Conservation (phyloP, 1,140 invertebrate species). For the Bombus cullumanus region DNA sequence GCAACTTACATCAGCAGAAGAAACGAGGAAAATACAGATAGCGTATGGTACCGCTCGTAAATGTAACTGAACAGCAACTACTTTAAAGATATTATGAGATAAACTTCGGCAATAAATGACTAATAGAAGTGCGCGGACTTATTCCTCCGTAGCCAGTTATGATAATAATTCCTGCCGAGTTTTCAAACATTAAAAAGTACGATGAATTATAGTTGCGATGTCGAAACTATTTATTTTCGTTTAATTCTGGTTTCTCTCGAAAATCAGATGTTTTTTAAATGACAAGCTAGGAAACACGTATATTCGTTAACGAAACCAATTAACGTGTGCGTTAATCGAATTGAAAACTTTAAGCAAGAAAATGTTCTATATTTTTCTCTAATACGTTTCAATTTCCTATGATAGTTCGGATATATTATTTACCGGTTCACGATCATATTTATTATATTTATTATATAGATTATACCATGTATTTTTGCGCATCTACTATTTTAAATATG, state of each 20-base stretch:
- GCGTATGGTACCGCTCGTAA: background rate
- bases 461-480: no score
- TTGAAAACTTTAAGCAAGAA: background rate
- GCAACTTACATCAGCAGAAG: background rate
- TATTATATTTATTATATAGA: no score
- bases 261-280: background rate
- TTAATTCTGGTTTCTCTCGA: background rate
- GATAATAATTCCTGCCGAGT: background rate
- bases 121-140: background rate
- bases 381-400: background rate
- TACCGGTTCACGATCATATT: no score
- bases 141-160: background rate
- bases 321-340: background rate
- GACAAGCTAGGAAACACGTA: background rate
- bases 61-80: background rate
- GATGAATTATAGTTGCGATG: background rate
- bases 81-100: conserved; percentile 24
- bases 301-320: background rate
- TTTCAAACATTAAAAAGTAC: background rate
- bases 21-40: background rate
- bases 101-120: conserved; percentile 36
- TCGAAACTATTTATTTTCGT: background rate
- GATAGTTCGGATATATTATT: background rate
- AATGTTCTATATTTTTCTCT: background rate
- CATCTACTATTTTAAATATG: no score